Conservation (phyloP, 2,113 vertebrate genomes). For the Python bivittatus region DNA sequence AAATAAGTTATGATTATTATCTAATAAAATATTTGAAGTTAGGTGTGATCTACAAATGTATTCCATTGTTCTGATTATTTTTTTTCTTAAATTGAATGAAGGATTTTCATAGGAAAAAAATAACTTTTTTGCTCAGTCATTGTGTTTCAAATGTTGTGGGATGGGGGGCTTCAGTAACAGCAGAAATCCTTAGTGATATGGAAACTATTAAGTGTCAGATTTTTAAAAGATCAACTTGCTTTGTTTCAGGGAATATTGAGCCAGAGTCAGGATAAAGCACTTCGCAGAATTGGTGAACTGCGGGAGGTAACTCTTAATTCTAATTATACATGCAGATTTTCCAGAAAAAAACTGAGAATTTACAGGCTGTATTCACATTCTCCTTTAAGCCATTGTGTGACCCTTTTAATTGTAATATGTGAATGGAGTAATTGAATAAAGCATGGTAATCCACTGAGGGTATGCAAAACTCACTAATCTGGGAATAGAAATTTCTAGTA, state of each 20-base stretch:
- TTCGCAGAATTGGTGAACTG: constrained; percentile 93
- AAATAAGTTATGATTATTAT: too few relatives aligned
- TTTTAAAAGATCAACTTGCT: not conserved
- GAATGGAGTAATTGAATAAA: too few relatives aligned
- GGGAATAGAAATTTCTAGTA: too few relatives aligned
- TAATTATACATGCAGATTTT: not conserved
- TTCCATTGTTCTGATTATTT: too few relatives aligned
- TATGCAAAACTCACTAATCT: too few relatives aligned
- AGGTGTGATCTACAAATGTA: not conserved
- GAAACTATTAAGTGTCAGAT: not conserved
- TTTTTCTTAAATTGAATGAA: not conserved
- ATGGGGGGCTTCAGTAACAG: constrained; percentile 8
- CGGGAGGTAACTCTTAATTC: constrained; percentile 81
- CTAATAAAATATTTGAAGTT: not conserved
- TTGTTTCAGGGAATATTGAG: constrained; percentile 85
- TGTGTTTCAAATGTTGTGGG: not conserved
- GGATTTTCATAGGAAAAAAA: too few relatives aligned
- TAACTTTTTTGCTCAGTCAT: too few relatives aligned
- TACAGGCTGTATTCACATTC: constrained; percentile 13
- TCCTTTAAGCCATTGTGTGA: not conserved
- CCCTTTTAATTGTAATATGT: too few relatives aligned
- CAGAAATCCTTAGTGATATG: not conserved
- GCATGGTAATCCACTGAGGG: too few relatives aligned
- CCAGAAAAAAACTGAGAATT: not conserved
- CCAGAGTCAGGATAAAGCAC: constrained; percentile 96